These are phyloP conservation scores for Macrocentrus cingulum DNA, from an alignment of 1,140 invertebrate species.

Conservation along the genomic window DNA sequence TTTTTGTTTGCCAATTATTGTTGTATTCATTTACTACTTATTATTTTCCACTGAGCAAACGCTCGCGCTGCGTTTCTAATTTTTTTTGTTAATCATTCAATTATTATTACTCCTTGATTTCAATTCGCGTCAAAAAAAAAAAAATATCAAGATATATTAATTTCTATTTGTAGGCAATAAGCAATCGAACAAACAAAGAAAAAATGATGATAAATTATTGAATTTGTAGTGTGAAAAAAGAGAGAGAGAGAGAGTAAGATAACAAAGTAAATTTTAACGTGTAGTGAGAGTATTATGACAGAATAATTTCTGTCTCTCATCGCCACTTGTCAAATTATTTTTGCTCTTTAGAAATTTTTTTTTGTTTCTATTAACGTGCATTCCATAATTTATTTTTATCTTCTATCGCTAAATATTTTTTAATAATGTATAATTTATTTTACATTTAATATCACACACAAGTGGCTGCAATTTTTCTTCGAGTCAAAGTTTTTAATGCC, in stretches of 20 bases:
- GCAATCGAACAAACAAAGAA: background rate
- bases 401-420: slow-evolving; percentile 14
- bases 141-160: no score
- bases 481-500: slow-evolving; percentile 15
- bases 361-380: slow-evolving; percentile 25
- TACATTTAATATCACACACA: no score
- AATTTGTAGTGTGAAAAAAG: slow-evolving; percentile 26
- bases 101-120: no score
- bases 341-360: slow-evolving; percentile 21
- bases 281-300: slow-evolving; percentile 37
- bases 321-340: slow-evolving; percentile 31
- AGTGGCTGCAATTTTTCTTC: slow-evolving; percentile 37
- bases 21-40: slow-evolving; percentile 31
- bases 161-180: slow-evolving; percentile 38
- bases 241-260: slow-evolving; percentile 44
- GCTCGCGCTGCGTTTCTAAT: slow-evolving; percentile 24
- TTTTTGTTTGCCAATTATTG: slow-evolving; percentile 37
- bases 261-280: no score
- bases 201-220: slow-evolving; percentile 23
- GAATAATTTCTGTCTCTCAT: slow-evolving; percentile 36
- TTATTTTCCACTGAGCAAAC: slow-evolving; percentile 40
- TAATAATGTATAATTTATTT: background rate
- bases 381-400: slow-evolving; percentile 21
- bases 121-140: no score
- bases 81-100: no score